Base-by-base conservation (phyloP, 2,797 vertebrate species). In the Catharus ustulatus region DNA sequence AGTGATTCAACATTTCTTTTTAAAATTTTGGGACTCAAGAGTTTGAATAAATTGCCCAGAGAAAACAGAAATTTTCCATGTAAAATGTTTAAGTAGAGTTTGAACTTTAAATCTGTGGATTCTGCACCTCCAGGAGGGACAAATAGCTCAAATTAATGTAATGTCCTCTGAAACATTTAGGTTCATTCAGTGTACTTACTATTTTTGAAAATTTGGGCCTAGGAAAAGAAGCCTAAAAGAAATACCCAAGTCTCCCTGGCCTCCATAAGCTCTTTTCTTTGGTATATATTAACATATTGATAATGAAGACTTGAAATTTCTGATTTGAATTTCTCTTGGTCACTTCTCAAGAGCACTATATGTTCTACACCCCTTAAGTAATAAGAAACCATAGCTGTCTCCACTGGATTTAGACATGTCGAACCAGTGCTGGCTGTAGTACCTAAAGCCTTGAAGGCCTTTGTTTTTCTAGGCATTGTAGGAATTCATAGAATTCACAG, bases 341-440 rank as follows among this genome's bases (percentile, higher is more conserved):
- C 14, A 13, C 26, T 36, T 69, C 55, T 61, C 11, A 69, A 45
- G 4, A 81, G 11, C 46, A 26, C 27, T 52, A 1, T 26, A 26
- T 26, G 13, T 61, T 52, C 17, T 30, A 9, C 10, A 8, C 5
- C 30, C 30, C 20, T 42, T 24, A 7, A 43, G 21, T 7, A 43
- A 51, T 26, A 24, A 21, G 17, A 36, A 71, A 11, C 11, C 21
- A 51, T 17, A 14, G 4, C 16, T 69, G 38, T 51, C 11, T 61
- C 20, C 32, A 40, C 45, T 46, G 43, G 67, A 85, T 29, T 15
- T 22, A 59, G 17, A 42, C 15, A 11, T 54, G 59, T 48, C 79
- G 69, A 88, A 54, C 11, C 36, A 63, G 23, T 42, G 69, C 22
- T 79, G 98, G 96, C 96, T 98, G 97, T 97, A 98, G 52, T 97